Conservation (phyloP, 2,797 vertebrate genomes). For the Melanotaenia maccullochi region DNA sequence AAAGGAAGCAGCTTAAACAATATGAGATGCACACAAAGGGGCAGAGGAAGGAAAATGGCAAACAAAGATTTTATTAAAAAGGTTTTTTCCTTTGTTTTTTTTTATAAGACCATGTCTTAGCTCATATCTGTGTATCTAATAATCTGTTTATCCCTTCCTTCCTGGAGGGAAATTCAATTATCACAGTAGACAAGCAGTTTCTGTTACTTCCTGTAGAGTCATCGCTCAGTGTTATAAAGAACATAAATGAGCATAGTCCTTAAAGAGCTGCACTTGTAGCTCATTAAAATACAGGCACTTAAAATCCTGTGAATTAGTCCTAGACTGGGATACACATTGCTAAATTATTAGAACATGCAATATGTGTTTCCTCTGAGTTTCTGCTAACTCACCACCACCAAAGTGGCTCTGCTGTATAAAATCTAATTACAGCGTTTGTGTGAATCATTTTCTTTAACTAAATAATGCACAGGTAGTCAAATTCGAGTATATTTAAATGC, state of each 20-base stretch:
- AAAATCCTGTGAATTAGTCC: conserved; percentile 10
- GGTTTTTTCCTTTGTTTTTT: conserved; percentile 4
- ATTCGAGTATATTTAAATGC: conserved; percentile 7
- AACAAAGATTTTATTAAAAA: conserved; percentile 3
- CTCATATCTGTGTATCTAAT: conserved; percentile 25
- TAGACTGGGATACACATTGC: conserved; percentile 15
- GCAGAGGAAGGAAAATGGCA: conserved; percentile 1
- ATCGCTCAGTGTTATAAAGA: conserved; percentile 23
- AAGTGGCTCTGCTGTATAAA: background rate
- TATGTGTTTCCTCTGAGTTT: conserved; percentile 3
- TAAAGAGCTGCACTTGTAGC: conserved; percentile 35
- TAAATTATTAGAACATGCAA: background rate
- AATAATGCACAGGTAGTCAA: conserved; percentile 7
- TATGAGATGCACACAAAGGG: conserved; percentile 11
- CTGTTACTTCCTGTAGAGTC: conserved; percentile 56
- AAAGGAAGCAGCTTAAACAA: conserved; percentile 31
- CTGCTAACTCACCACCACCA: conserved; percentile 10
- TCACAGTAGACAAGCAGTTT: conserved; percentile 54
- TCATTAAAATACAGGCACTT: conserved; percentile 12
- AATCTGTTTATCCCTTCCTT: conserved; percentile 41
- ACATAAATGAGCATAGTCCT: conserved; percentile 31
- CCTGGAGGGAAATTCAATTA: conserved; percentile 56
- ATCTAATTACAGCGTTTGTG: conserved; percentile 6
- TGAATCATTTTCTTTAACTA: conserved; percentile 4
- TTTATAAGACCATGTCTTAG: conserved; percentile 6